Base-by-base conservation (phyloP, 1,140 invertebrate genomes). In the Zaprionus nigranus region DNA sequence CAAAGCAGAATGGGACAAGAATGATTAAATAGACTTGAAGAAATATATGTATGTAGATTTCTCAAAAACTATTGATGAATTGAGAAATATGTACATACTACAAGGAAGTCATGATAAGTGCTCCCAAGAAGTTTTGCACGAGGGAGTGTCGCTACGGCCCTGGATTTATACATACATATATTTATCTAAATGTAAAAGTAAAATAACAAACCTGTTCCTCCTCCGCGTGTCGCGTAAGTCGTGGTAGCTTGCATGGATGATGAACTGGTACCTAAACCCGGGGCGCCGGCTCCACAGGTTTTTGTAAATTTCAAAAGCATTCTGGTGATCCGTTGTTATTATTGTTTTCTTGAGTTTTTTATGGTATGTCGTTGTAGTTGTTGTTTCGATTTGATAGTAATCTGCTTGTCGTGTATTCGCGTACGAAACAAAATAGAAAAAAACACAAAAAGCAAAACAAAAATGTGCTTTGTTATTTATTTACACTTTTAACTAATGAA, bases 171-270 rank as follows among this genome's bases (percentile, higher is more conserved):
- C 30, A 34, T 34, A 34, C 30, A 34, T 34, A 34, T 34, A 34
- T 11, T 11, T 17, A 9, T n/a, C 15, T 17, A 46, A 54, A 61
- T 24, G 34, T 34, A 69, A 36, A 53, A 60, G n/a, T 43, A 34
- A 68, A 68, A 60, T 28, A 64, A 90, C 85, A 79, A 88, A 88
- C 85, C 85, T 88, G 85, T 88, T 88, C 85, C 85, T 56, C 83
- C 86, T 58, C 81, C 86, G 64, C 85, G 85, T 38, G 72, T 79
- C 51, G 76, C 86, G 40, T 85, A 90, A 57, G 81, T 72, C 71
- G 85, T 90, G n/a, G 81, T 90, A 43, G 80, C 58, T 61, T 79
- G 83, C 51, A 82, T 87, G 24, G 83, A 82, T 72, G 83, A 54
- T 61, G 78, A 78, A 70, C 78, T 85, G 75, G 85, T 56, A 69